Evolutionary conservation across 2,797 vertebrate species (phyloP), one percentile per base, ranked within the genome.

Genomic region (Ptychadena robeensis): DNA sequence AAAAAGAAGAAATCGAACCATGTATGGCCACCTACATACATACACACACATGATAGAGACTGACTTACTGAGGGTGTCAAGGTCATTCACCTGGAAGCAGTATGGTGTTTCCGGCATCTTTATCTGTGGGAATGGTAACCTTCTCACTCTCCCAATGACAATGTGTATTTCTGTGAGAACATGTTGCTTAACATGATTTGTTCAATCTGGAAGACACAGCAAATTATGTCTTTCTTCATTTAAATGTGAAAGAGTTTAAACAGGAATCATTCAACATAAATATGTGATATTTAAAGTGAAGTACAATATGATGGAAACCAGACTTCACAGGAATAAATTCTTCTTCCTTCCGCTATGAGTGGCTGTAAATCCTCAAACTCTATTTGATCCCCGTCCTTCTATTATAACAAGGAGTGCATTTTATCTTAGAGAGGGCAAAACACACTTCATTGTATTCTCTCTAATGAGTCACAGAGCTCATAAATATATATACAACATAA

Each of bases 251-350:
- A 30, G 8, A 48, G 8, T 59, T 57, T 73, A 73, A 74, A 61
- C 74, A 76, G 73, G 73, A 76, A 76, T 76, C 61, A 28, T 28
- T 40, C 18, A 64, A 31, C 9, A 65, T 76, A 76, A 76, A 76
- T 76, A 64, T 65, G 32, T 65, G n/a, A 35, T 38, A 27, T 38
- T 18, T 34, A 30, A 40, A 11, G 35, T 30, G 57, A 75, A 38
- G 59, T 40, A 27, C 22, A 34, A 18, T 9, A 30, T 75, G 73
- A 75, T 64, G 35, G 34, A 75, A 65, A 65, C 12, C 73, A 76
- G 73, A 76, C 9, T 18, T 22, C 2, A 18, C 35, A 15, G 59
- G 59, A 61, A 61, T 27, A 61, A 61, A 61, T 61, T 27, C 9
- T 65, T 6, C 25, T 64, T 76, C 27, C 30, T 30, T 34, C 25